Evolutionary conservation across 1,140 invertebrate genomes (phyloP).

Genomic region (Acromyrmex echinatior): DNA sequence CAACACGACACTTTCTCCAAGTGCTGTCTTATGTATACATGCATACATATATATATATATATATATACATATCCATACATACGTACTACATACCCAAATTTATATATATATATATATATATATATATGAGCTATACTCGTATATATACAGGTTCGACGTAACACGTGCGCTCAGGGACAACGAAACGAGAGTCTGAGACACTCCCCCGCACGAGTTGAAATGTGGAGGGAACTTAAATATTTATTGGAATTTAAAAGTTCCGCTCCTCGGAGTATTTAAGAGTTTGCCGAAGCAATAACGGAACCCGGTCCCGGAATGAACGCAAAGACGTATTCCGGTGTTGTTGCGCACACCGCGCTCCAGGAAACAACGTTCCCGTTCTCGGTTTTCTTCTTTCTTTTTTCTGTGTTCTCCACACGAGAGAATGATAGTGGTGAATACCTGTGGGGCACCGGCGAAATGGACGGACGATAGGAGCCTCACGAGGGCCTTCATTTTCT

Average conservation of each 20-base stretch:
- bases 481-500: conserved; percentile 35
- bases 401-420: neutral
- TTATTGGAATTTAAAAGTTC: conserved; percentile 85
- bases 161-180: conserved; percentile 42
- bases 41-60: neutral
- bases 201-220: conserved; percentile 46
- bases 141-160: conserved; percentile 17
- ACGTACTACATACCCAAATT: neutral
- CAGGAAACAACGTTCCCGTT: conserved; percentile 9
- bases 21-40: too few species aligned
- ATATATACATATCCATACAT: neutral
- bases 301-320: conserved; percentile 58
- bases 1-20: too few species aligned
- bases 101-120: neutral
- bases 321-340: conserved; percentile 38
- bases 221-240: conserved; percentile 82
- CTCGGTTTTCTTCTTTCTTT: neutral
- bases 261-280: conserved; percentile 81
- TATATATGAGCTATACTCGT: too few species aligned
- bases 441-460: conserved; percentile 34
- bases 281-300: conserved; percentile 83
- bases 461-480: conserved; percentile 19
- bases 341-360: conserved; percentile 6
- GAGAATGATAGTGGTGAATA: conserved; percentile 30
- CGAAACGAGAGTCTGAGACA: conserved; percentile 21